phyloP scores from a whole-genome alignment of 2,113 vertebrate species.

The Mohoua ochrocephala region DNA sequence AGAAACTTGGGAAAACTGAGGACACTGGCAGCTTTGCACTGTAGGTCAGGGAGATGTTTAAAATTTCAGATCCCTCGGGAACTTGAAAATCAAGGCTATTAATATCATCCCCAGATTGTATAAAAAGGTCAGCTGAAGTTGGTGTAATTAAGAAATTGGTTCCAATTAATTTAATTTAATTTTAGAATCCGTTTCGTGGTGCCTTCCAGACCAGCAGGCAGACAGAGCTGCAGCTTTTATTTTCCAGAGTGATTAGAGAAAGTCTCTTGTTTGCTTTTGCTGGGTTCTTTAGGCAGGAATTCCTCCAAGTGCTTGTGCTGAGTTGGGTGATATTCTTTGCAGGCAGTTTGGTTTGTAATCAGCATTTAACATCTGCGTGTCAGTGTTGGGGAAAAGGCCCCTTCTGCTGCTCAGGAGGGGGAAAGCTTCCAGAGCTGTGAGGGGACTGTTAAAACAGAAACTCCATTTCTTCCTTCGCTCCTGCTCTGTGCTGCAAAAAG shows the following conservation, averaged over 20 bases:
- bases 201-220: neutral
- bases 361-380: neutral
- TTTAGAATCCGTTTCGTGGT: neutral
- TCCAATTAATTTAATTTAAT: slow-evolving; percentile 35
- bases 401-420: neutral
- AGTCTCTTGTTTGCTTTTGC: neutral
- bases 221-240: neutral
- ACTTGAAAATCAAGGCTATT: neutral
- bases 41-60: neutral
- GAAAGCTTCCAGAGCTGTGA: neutral
- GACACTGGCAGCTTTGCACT: neutral
- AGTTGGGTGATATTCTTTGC: neutral
- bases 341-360: neutral
- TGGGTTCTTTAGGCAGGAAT: neutral
- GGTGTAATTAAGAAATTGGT: slow-evolving; percentile 42
- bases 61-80: neutral
- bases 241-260: neutral
- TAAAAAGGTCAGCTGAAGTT: slow-evolving; percentile 8
- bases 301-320: neutral
- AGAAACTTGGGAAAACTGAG: neutral
- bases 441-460: neutral
- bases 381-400: neutral
- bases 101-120: neutral
- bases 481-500: neutral
- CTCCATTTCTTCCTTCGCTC: neutral